Evolutionary conservation across 2,888 invertebrate species (phyloP).

Genomic region (Chrysomela aeneicollis): DNA sequence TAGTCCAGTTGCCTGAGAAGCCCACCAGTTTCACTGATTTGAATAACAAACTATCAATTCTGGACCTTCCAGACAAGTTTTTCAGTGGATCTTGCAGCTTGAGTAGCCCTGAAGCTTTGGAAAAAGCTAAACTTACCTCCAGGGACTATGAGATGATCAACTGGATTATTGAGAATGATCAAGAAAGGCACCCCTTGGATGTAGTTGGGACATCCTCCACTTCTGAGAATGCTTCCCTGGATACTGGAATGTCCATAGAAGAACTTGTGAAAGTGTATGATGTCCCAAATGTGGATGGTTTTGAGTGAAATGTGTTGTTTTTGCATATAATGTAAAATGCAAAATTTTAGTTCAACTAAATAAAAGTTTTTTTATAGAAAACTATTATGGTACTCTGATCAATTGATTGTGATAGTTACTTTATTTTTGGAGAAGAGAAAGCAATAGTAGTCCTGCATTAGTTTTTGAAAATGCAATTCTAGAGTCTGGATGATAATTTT

Average conservation of each 20-base stretch:
- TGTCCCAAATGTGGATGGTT: neutral
- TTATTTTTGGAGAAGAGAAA: no score
- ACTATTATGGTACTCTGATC: neutral
- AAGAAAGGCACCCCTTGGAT: slow-evolving; percentile 16
- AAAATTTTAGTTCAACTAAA: slow-evolving; percentile 11
- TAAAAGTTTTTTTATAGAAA: neutral
- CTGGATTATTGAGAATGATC: slow-evolving; percentile 37
- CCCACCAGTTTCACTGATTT: slow-evolving; percentile 27
- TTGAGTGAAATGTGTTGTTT: neutral
- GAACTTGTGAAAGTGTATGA: slow-evolving; percentile 25
- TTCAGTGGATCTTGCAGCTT: slow-evolving; percentile 24
- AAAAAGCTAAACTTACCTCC: slow-evolving; percentile 25
- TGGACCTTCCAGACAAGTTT: slow-evolving; percentile 38
- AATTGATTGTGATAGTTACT: no score
- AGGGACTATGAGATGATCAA: slow-evolving; percentile 40
- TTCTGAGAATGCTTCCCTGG: slow-evolving; percentile 30
- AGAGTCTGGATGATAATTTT: no score
- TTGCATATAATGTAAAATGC: neutral
- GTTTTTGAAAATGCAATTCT: no score
- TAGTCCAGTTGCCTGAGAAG: slow-evolving; percentile 15
- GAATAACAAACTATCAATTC: slow-evolving; percentile 31
- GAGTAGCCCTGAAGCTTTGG: slow-evolving; percentile 5
- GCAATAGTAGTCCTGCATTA: no score
- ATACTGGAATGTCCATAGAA: slow-evolving; percentile 27
- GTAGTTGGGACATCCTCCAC: slow-evolving; percentile 24